Conservation (phyloP, 2,888 invertebrate species). For the Sipha maydis region DNA sequence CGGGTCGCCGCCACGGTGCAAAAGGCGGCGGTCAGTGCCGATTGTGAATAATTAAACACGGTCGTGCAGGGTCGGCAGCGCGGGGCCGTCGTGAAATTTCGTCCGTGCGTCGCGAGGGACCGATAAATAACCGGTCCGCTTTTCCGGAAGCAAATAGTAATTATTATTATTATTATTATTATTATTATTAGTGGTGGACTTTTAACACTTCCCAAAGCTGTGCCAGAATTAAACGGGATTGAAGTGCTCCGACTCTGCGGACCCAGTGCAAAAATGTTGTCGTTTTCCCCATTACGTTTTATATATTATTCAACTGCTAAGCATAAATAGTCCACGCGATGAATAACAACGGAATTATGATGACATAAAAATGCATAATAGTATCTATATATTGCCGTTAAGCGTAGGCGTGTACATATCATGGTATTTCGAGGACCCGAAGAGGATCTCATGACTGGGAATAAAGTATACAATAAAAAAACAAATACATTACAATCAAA, state of each 20-base stretch:
- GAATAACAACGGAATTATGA: not conserved
- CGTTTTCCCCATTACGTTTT: too few relatives aligned
- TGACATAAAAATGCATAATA: too few relatives aligned
- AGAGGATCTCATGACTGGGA: too few relatives aligned
- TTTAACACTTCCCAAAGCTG: not conserved
- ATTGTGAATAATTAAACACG: constrained; percentile 49
- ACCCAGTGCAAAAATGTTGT: too few relatives aligned
- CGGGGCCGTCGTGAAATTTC: constrained; percentile 33
- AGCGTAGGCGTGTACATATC: too few relatives aligned
- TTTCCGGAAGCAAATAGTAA: not conserved
- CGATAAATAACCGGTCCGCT: constrained; percentile 43
- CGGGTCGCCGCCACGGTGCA: not conserved
- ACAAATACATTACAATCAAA: too few relatives aligned
- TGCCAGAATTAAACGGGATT: not conserved
- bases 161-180: not conserved
- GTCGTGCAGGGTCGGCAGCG: not conserved
- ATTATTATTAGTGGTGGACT: not conserved
- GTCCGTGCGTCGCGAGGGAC: constrained; percentile 26
- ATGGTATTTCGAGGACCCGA: too few relatives aligned
- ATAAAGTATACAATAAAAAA: too few relatives aligned
- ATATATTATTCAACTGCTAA: too few relatives aligned
- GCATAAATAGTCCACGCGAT: not conserved
- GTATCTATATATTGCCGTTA: not conserved
- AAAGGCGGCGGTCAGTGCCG: constrained; percentile 32
- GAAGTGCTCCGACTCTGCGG: too few relatives aligned